phyloP scores from a whole-genome alignment of 2,888 invertebrate genomes.

The Camponotus fellah region DNA sequence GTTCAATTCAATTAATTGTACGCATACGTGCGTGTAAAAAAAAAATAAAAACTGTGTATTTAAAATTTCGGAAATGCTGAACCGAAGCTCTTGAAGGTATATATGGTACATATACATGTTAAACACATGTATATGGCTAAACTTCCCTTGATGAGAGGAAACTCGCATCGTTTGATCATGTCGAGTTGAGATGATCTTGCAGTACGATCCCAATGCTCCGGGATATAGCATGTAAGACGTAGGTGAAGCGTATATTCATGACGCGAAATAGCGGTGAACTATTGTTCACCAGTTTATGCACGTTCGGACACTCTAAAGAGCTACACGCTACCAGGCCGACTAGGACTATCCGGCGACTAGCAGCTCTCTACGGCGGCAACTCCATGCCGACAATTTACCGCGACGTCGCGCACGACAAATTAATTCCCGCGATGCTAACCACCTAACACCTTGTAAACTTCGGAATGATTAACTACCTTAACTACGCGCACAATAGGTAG shows the following conservation, averaged over 20 bases:
- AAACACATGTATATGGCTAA: not conserved
- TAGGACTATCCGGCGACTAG: slow-evolving; percentile 64
- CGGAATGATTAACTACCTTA: slow-evolving; percentile 81
- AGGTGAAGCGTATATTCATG: slow-evolving; percentile 22
- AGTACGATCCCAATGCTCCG: not conserved
- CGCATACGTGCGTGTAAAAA: not conserved
- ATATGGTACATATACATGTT: no score
- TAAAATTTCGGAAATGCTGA: not conserved
- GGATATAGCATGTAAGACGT: slow-evolving; percentile 15
- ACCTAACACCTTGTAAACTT: slow-evolving; percentile 82
- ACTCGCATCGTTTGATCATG: not conserved
- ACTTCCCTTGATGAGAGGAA: not conserved
- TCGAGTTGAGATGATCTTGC: not conserved
- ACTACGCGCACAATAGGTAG: slow-evolving; percentile 74
- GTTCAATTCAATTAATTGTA: slow-evolving; percentile 23
- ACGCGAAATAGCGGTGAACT: slow-evolving; percentile 41
- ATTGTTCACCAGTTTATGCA: slow-evolving; percentile 54
- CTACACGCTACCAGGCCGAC: slow-evolving; percentile 46
- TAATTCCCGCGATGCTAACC: slow-evolving; percentile 82
- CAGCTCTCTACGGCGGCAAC: slow-evolving; percentile 63
- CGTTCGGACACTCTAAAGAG: slow-evolving; percentile 56
- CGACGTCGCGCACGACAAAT: slow-evolving; percentile 83
- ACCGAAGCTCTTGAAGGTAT: not conserved
- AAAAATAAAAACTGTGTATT: not conserved
- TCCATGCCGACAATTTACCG: slow-evolving; percentile 81